Base-by-base conservation (phyloP, 2,797 vertebrate species). In the Enteromius argenteus region DNA sequence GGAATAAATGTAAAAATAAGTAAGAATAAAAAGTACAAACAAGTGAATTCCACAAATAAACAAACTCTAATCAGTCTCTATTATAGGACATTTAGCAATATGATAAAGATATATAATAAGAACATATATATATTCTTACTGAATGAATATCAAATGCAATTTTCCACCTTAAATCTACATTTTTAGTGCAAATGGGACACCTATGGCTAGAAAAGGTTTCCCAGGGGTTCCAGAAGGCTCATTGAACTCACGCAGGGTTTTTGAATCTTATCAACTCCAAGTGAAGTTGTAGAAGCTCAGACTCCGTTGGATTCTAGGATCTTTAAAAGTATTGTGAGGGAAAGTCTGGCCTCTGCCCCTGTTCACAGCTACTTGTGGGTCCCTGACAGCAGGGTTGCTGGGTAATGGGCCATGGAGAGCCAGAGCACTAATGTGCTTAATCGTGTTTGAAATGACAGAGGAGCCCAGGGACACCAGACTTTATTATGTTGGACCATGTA, bases 371-470 rank as follows among this genome's bases (percentile, higher is more conserved):
- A 80, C 87, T 71, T 90, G 82, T 51, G 67, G 72, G 83, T 82
- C 73, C 72, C 87, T 80, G 58, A 79, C 35, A 72, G 72, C 79
- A 83, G 80, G 81, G 86, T 80, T 87, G 71, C 86, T 87, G 83
- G 90, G 75, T 89, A 87, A 87, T 79, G 88, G 88, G 80, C 91
- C 69, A 37, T 89, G 76, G 89, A 92, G 88, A 91, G 84, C 85
- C 72, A 77, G 68, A 80, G 78, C 85, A 89, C 87, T 94, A 92
- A 93, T 88, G 86, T 91, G 90, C 85, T 90, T 93, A 93, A 94
- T 93, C 90, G 86, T 89, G 89, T 92, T 88, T 89, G 88, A 93
- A 93, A 91, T 91, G 85, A 91, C 90, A 75, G 56, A 87, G 80
- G 88, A 87, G 82, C 79, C 85, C 72, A n/a, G 90, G 89, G 90